These are phyloP conservation scores for Penaeus indicus DNA, from an alignment of 1,140 invertebrate species.

Conservation along the genomic window DNA sequence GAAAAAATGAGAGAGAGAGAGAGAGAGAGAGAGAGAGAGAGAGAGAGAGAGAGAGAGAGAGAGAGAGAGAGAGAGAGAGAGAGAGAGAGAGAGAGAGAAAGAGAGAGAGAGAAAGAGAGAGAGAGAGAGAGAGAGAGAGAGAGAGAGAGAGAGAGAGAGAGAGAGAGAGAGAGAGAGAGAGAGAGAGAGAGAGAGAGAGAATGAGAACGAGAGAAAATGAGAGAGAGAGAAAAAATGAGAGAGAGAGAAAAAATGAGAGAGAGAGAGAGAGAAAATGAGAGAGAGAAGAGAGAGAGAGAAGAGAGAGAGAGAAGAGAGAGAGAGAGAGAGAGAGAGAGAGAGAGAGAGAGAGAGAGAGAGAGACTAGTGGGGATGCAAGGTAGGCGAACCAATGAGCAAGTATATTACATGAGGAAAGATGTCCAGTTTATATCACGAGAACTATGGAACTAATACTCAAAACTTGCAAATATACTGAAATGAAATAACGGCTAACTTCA, in stretches of 20 bases:
- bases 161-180: neutral
- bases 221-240: neutral
- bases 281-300: neutral
- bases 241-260: conserved; percentile 7
- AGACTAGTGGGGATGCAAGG: neutral
- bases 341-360: conserved; percentile 26
- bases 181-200: too few species aligned
- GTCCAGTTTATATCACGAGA: too few species aligned
- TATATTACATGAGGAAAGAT: too few species aligned
- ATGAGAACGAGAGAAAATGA: neutral
- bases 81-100: conserved; percentile 27
- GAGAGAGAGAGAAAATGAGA: conserved; percentile 18
- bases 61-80: neutral
- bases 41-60: neutral
- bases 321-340: conserved; percentile 2
- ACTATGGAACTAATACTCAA: too few species aligned
- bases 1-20: too few species aligned
- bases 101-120: conserved; percentile 33
- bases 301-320: neutral
- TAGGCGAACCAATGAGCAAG: too few species aligned
- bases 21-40: neutral
- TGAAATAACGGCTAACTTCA: too few species aligned
- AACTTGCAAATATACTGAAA: too few species aligned
- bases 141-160: conserved; percentile 29
- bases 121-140: conserved; percentile 28